Base-by-base conservation (phyloP, 2,888 invertebrate species). In the Crocallis elinguaria region DNA sequence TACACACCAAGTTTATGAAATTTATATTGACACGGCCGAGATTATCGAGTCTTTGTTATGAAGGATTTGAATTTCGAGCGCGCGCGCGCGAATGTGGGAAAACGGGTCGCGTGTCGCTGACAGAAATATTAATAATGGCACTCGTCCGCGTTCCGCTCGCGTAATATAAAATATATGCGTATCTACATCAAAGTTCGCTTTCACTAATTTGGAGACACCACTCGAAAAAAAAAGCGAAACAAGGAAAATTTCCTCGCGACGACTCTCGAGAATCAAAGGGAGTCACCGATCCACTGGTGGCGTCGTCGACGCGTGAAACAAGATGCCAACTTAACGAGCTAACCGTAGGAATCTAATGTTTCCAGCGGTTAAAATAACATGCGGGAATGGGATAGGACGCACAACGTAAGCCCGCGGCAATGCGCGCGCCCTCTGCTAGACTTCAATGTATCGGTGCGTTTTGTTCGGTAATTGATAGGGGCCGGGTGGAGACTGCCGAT, bases 11-110 rank as follows among this genome's bases (percentile, higher is more conserved):
- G 85, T 86, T 86, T 88, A 86, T 86, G 86, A 88, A 86, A 87
- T 87, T 87, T 87, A 87, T 86, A 86, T 86, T 86, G 86, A 86
- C 86, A 85, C 84, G 85, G 80, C 80, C 73, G 74, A 84, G 86
- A 86, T 87, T 87, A 86, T 86, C 74, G 84, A 81, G 80, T 80
- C 82, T 79, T 86, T 86, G 86, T 87, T 85, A 81, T 80, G 81
- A 75, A 77, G 79, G 82, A 84, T 86, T 85, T 82, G 84, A 84
- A 84, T 84, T 76, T 69, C 68, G 66, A 69, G 66, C 74, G 72
- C 57, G 64, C 57, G 64, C 65, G 64, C 74, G 75, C 78, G 78
- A 77, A 75, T 81, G 79, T 80, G 79, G 78, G 80, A 79, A 78
- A 74, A 61, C 71, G 72, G 74, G 81, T 64, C 82, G 84, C 83